Evolutionary conservation across 1,140 invertebrate genomes (phyloP).

Genomic region (Leptinotarsa lineolata): DNA sequence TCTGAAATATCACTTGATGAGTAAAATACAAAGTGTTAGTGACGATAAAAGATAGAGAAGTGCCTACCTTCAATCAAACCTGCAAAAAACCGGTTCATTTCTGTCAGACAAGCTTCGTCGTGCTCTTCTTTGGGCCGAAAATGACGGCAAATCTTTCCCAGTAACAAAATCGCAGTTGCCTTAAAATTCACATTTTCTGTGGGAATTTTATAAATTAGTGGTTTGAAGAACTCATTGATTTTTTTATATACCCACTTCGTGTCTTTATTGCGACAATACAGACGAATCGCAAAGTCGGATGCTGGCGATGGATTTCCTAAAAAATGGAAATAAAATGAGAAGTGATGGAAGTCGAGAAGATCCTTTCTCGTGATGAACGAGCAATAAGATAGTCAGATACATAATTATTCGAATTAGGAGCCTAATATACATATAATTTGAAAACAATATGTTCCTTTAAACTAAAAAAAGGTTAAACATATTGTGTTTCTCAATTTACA

Average conservation of each 20-base stretch:
- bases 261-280: slow-evolving; percentile 43
- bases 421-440: no score
- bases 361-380: background rate
- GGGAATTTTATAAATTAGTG: slow-evolving; percentile 36
- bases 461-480: no score
- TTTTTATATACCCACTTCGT: slow-evolving; percentile 43
- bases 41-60: background rate
- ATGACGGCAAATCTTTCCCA: slow-evolving; percentile 37
- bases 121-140: slow-evolving; percentile 30
- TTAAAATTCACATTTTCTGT: slow-evolving; percentile 44
- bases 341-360: background rate
- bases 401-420: no score
- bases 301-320: slow-evolving; percentile 38
- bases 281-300: slow-evolving; percentile 38
- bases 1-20: background rate
- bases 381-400: no score
- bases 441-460: no score
- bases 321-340: slow-evolving; percentile 18
- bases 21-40: background rate
- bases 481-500: no score
- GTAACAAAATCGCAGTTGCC: slow-evolving; percentile 41
- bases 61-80: slow-evolving; percentile 35
- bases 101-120: slow-evolving; percentile 29
- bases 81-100: slow-evolving; percentile 35
- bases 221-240: slow-evolving; percentile 41